These are phyloP conservation scores for Onthophagus sagittarius DNA, from an alignment of 2,888 invertebrate genomes.

Conservation along the genomic window DNA sequence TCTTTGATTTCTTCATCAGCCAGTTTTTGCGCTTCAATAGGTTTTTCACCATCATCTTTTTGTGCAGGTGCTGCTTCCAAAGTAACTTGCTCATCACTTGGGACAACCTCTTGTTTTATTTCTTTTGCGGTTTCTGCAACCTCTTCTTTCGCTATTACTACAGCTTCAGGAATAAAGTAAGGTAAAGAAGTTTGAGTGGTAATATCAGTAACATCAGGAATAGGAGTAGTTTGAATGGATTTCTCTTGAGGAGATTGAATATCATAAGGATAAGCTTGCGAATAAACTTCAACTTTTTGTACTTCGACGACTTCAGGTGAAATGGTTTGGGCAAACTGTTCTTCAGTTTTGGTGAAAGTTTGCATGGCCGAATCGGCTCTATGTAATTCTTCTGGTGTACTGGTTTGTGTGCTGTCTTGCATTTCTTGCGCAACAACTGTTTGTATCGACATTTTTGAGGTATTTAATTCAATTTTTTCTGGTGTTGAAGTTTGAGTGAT, in stretches of 20 bases:
- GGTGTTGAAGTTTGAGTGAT: slow-evolving; percentile 34
- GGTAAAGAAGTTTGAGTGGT: slow-evolving; percentile 33
- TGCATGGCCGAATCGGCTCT: slow-evolving; percentile 45
- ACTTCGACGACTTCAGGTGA: slow-evolving; percentile 40
- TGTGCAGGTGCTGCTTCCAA: neutral
- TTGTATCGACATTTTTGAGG: slow-evolving; percentile 48
- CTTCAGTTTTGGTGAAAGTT: slow-evolving; percentile 38
- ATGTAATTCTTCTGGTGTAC: slow-evolving; percentile 34
- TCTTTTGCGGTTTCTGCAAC: neutral
- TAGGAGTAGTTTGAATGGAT: slow-evolving; percentile 57
- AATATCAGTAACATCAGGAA: slow-evolving; percentile 31
- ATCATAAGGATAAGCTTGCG: slow-evolving; percentile 34
- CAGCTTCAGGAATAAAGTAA: slow-evolving; percentile 9
- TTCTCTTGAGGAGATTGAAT: slow-evolving; percentile 32
- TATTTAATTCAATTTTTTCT: slow-evolving; percentile 34
- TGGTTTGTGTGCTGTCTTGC: slow-evolving; percentile 43
- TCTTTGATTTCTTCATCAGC: neutral
- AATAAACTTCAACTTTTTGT: slow-evolving; percentile 35
- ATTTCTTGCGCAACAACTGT: slow-evolving; percentile 43
- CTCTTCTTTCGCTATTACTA: neutral
- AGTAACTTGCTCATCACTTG: neutral
- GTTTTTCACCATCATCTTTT: neutral
- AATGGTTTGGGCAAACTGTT: slow-evolving; percentile 47
- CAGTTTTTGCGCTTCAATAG: slow-evolving; percentile 29
- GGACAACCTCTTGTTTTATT: neutral